phyloP scores from a whole-genome alignment of 2,888 invertebrate genomes.

The Clistopyga incitator region DNA sequence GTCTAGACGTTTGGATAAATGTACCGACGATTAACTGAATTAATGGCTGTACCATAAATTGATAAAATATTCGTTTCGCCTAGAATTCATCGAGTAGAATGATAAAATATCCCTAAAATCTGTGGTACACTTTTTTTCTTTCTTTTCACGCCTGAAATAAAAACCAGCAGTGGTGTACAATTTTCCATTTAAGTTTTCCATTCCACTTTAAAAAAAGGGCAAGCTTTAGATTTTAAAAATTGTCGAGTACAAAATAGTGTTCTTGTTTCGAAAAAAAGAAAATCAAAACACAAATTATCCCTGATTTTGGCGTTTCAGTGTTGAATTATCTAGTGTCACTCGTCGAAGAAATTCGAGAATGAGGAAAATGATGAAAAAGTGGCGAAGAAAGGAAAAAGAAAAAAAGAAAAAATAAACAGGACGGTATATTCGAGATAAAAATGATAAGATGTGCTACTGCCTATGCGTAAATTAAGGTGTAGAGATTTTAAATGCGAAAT shows the following conservation, averaged over 20 bases:
- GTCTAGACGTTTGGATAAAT: constrained; percentile 65
- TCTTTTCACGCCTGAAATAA: not conserved
- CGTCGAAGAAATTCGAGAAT: constrained; percentile 17
- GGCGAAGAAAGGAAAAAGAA: constrained; percentile 65
- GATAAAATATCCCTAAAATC: constrained; percentile 31
- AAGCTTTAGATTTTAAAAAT: not conserved
- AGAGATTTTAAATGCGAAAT: constrained; percentile 74
- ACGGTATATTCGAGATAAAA: constrained; percentile 24
- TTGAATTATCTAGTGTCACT: constrained; percentile 56
- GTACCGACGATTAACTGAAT: constrained; percentile 59
- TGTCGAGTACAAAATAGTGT: not conserved
- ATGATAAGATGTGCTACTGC: constrained; percentile 78
- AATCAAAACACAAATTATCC: not conserved
- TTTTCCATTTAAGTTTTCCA: not conserved
- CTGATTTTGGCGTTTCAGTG: not conserved
- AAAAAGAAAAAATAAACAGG: constrained; percentile 41
- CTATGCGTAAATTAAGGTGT: constrained; percentile 76
- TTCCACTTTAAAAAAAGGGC: not conserved
- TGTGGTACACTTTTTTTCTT: constrained; percentile 56
- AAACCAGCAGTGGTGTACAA: not conserved
- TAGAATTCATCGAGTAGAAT: constrained; percentile 65
- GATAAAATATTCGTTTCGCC: constrained; percentile 69
- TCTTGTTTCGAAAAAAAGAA: not conserved
- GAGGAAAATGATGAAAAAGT: constrained; percentile 1
- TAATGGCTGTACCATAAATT: constrained; percentile 54